Percentiles rank a stretch among this genome's conserved stretches.
Conservation (phyloP, 1,140 invertebrate genomes). For the Episyrphus balteatus region DNA sequence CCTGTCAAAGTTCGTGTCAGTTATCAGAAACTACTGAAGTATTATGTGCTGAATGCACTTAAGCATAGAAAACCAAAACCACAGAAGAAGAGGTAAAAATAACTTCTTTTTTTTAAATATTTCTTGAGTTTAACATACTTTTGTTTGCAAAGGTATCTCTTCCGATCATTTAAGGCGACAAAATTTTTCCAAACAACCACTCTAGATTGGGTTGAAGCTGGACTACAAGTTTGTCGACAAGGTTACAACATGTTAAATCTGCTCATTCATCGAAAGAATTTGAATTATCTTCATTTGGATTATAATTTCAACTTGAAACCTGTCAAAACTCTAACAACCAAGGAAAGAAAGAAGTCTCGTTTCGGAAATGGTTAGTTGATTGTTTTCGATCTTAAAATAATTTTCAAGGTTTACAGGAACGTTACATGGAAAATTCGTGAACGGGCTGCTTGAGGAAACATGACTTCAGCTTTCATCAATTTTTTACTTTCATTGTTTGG, state of each 20-base stretch:
- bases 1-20: conserved; percentile 98
- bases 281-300: conserved; percentile 98
- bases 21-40: conserved; percentile 97
- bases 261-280: conserved; percentile 97
- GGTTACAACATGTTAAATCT: conserved; percentile 99
- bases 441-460: too few species aligned
- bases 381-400: too few species aligned
- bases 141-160: conserved; percentile 54
- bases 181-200: conserved; percentile 99
- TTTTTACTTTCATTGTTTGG: too few species aligned
- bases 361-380: conserved; percentile 83
- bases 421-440: too few species aligned
- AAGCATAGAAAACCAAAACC: conserved; percentile 96
- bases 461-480: too few species aligned
- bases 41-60: conserved; percentile 94
- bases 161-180: conserved; percentile 98
- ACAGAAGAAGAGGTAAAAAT: conserved; percentile 82
- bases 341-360: conserved; percentile 97
- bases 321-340: conserved; percentile 97
- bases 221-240: conserved; percentile 94
- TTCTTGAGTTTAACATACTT: neutral
- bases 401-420: neutral
- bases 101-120: neutral
- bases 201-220: conserved; percentile 98
- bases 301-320: conserved; percentile 99